Conservation (phyloP, 1,140 invertebrate species). For the Cylas formicarius region DNA sequence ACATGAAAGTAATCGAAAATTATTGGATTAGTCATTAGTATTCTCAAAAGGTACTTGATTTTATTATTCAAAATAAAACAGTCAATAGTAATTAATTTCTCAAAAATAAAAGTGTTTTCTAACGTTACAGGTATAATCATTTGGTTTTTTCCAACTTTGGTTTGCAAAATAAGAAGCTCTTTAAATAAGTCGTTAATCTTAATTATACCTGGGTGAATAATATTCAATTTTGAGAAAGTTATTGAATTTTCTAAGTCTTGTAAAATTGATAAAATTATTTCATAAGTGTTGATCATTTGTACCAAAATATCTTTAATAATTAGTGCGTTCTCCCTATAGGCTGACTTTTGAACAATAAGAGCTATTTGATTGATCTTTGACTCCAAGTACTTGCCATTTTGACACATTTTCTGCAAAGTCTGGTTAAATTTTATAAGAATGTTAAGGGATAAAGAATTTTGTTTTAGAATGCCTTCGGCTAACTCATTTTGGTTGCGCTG, state of each 20-base stretch:
- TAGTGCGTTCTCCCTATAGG: neutral
- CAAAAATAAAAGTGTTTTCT: too few relatives aligned
- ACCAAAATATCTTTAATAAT: slow-evolving; percentile 7
- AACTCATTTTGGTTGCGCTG: slow-evolving; percentile 9
- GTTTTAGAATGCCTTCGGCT: slow-evolving; percentile 3
- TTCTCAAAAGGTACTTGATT: too few relatives aligned
- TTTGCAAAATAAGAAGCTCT: too few relatives aligned
- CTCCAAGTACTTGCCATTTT: too few relatives aligned
- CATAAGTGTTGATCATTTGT: slow-evolving; percentile 8
- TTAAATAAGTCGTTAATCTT: too few relatives aligned
- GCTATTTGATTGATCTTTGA: too few relatives aligned
- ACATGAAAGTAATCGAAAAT: too few relatives aligned
- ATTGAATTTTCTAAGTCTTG: slow-evolving; percentile 7
- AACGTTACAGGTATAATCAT: too few relatives aligned
- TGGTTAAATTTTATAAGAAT: slow-evolving; percentile 2
- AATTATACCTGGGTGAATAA: slow-evolving; percentile 5
- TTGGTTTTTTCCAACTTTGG: too few relatives aligned
- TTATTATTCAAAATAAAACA: too few relatives aligned
- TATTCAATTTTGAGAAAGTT: slow-evolving; percentile 4
- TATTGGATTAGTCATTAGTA: too few relatives aligned
- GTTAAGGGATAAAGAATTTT: slow-evolving; percentile 5
- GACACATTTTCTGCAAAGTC: slow-evolving; percentile 1
- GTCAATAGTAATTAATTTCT: too few relatives aligned
- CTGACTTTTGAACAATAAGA: slow-evolving; percentile 7
- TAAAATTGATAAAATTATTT: slow-evolving; percentile 6